Evolutionary conservation across 2,797 vertebrate species (phyloP), one percentile per base, ranked within the genome.

Genomic region (Scolopax bukidnonensis): DNA sequence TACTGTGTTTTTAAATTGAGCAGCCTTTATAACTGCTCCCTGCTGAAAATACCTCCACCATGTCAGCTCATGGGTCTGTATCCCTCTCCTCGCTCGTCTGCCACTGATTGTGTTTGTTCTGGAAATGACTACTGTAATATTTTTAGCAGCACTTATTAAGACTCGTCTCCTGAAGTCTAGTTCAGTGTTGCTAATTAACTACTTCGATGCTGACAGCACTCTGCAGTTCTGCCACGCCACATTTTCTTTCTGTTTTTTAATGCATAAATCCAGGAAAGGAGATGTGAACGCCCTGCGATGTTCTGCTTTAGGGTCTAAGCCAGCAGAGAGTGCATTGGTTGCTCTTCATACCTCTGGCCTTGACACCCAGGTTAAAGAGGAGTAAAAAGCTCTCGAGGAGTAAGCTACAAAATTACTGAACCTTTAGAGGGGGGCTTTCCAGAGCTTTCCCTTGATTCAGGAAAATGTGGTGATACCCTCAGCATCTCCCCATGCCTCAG

Each of bases 71-170:
- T 30, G 1, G 83, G 87, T 91, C 67, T 84, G 90, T 53, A 90
- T 82, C 16, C 4, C 70, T 96, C 92, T 79, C 16, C 61, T 69
- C n/a, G 3, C 91, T 96, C 17, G 51, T 96, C 87, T 97, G 85
- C 64, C 63, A 57, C 84, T 96, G 96, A 95, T 88, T 95, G 83
- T 97, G 89, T 97, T 97, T 97, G 91, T 85, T 97, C 96, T 97
- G 77, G 71, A 89, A 91, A 95, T 95, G 75, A 96, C 88, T 96
- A 53, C 67, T 60, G 57, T 70, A 87, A 83, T 97, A 97, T 97
- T 97, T 97, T 97, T 96, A 97, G 95, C 83, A 93, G 43, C 85
- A 89, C 65, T 97, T 97, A 97, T 81, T 97, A 96, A 97, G 95
- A 92, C 40, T 95, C 16, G 3, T 90, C 92, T 96, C 83, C 89